Conservation (phyloP, 2,113 vertebrate species). For the Ochotona curzoniae region DNA sequence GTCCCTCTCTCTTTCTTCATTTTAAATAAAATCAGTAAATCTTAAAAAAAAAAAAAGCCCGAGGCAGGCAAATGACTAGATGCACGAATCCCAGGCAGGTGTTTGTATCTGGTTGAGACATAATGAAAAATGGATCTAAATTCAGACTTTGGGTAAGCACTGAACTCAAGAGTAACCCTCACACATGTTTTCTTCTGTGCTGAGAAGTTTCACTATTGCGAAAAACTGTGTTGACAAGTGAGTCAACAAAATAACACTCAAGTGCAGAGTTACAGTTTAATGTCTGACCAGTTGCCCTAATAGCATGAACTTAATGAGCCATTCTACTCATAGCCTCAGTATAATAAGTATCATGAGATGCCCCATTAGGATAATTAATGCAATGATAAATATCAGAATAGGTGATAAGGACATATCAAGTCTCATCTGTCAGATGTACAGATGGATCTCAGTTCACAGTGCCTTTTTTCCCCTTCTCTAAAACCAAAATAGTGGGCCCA, state of each 20-base stretch:
- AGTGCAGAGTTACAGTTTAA: not conserved
- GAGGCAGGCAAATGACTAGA: not conserved
- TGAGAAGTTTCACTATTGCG: not conserved
- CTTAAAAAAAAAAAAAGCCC: not conserved
- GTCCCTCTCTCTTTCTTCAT: too few species aligned
- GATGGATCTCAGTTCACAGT: not conserved
- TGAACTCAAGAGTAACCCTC: not conserved
- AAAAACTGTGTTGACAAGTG: not conserved
- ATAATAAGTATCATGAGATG: not conserved
- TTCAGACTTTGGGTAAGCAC: not conserved
- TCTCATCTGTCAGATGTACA: slow-evolving; percentile 16
- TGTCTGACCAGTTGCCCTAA: slow-evolving; percentile 26
- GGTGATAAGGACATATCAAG: slow-evolving; percentile 29
- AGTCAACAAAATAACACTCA: not conserved
- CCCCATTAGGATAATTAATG: not conserved
- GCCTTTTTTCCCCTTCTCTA: not conserved
- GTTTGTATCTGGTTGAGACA: not conserved
- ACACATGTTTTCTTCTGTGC: not conserved
- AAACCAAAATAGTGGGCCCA: slow-evolving; percentile 7
- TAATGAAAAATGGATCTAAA: not conserved
- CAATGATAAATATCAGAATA: slow-evolving; percentile 47
- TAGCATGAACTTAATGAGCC: not conserved
- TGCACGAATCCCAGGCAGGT: not conserved
- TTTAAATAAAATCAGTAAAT: too few species aligned
- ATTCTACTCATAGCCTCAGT: not conserved